phyloP scores from a whole-genome alignment of 2,888 invertebrate species.

The Coleophora deauratella region DNA sequence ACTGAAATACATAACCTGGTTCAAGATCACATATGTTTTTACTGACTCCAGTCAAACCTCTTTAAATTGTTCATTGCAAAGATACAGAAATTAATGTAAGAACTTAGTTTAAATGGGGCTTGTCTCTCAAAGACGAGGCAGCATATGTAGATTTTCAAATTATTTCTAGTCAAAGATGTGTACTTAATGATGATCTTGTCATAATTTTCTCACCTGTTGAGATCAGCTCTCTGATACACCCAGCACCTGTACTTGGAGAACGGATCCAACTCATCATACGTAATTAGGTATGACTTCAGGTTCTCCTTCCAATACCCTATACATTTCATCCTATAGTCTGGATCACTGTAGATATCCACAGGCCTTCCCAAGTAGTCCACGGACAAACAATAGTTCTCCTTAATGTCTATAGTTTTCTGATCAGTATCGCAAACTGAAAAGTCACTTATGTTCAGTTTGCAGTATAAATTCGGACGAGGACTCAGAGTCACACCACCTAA shows the following conservation, averaged over 20 bases:
- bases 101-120: too few relatives aligned
- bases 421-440: constrained; percentile 96
- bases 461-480: constrained; percentile 93
- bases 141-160: too few relatives aligned
- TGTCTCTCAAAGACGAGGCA: too few relatives aligned
- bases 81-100: too few relatives aligned
- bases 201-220: constrained; percentile 79
- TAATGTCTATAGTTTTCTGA: constrained; percentile 94
- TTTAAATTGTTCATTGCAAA: too few relatives aligned
- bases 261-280: constrained; percentile 96
- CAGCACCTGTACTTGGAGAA: constrained; percentile 97
- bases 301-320: constrained; percentile 99
- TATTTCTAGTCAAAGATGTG: too few relatives aligned
- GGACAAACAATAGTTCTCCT: constrained; percentile 96
- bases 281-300: constrained; percentile 95
- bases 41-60: too few relatives aligned
- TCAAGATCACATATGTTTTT: too few relatives aligned
- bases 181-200: too few relatives aligned
- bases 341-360: constrained; percentile 96
- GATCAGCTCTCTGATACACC: constrained; percentile 97
- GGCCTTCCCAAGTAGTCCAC: constrained; percentile 96
- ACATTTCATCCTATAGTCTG: constrained; percentile 97
- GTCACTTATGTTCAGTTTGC: constrained; percentile 95
- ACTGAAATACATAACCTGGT: too few relatives aligned
- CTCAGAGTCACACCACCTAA: constrained; percentile 95